Evolutionary conservation across 2,888 invertebrate species (phyloP).

Genomic region (Xylocampa areola): DNA sequence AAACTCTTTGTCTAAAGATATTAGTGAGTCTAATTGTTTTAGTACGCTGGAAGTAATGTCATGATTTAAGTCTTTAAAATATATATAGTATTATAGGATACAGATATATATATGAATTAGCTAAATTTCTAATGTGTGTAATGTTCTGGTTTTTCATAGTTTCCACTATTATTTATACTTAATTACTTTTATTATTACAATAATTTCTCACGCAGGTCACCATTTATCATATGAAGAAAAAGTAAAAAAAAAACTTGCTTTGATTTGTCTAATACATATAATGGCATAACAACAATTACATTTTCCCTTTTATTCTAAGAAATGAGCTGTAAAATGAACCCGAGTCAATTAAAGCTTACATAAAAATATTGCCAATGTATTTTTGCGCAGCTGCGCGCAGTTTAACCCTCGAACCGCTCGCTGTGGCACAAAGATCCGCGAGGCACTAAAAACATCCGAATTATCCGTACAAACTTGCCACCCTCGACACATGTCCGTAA

Average conservation of each 20-base stretch:
- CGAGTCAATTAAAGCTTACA: constrained; percentile 37
- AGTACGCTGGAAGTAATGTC: constrained; percentile 18
- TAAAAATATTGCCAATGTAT: constrained; percentile 33
- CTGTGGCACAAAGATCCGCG: constrained; percentile 53
- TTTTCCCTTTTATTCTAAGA: constrained; percentile 4
- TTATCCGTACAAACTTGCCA: constrained; percentile 65
- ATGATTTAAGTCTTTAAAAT: background rate
- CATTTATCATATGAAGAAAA: too few relatives aligned
- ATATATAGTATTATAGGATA: too few relatives aligned
- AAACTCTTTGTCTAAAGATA: constrained; percentile 43
- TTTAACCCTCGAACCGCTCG: constrained; percentile 47
- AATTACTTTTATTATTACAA: too few relatives aligned
- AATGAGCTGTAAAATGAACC: constrained; percentile 13
- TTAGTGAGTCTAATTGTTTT: constrained; percentile 37
- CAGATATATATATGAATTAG: too few relatives aligned
- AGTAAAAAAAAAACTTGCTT: too few relatives aligned
- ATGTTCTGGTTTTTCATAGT: too few relatives aligned
- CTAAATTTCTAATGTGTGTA: too few relatives aligned
- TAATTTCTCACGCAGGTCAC: too few relatives aligned
- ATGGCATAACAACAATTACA: too few relatives aligned
- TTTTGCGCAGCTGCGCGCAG: constrained; percentile 45
- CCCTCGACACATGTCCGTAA: constrained; percentile 81
- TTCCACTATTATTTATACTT: too few relatives aligned
- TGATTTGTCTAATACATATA: too few relatives aligned
- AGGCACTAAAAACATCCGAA: constrained; percentile 63